Conservation (phyloP, 2,888 invertebrate species). For the Taphrorychus bicolor region DNA sequence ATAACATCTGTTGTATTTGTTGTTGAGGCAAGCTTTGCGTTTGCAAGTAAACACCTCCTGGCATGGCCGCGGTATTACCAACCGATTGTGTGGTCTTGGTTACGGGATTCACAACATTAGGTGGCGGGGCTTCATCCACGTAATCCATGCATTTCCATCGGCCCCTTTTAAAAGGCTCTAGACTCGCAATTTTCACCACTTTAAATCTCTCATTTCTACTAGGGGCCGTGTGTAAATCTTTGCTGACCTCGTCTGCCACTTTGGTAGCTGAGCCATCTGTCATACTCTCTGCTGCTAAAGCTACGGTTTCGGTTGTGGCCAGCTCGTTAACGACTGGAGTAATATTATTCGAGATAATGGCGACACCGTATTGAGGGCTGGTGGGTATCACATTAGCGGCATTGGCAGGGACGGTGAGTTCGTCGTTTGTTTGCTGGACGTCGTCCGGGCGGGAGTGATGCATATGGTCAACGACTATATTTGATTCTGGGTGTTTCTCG, state of each 20-base stretch:
- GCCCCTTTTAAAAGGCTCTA: constrained; percentile 77
- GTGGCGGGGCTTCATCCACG: constrained; percentile 68
- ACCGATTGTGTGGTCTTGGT: constrained; percentile 52
- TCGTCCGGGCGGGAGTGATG: constrained; percentile 48
- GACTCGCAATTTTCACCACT: constrained; percentile 80
- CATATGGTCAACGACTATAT: constrained; percentile 44
- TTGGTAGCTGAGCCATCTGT: constrained; percentile 53
- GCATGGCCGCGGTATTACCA: constrained; percentile 50
- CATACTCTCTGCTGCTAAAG: constrained; percentile 40
- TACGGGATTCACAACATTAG: constrained; percentile 41
- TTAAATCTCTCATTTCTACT: constrained; percentile 71
- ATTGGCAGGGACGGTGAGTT: constrained; percentile 47
- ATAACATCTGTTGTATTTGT: constrained; percentile 59
- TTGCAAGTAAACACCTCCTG: constrained; percentile 54
- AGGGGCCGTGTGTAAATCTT: constrained; percentile 64
- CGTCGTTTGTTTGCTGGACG: constrained; percentile 45
- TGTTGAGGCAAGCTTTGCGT: constrained; percentile 62
- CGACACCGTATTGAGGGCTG: constrained; percentile 70
- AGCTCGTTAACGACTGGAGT: constrained; percentile 51
- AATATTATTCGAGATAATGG: constrained; percentile 62
- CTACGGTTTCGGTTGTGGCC: constrained; percentile 50
- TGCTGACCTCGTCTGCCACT: constrained; percentile 61
- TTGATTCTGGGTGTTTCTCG: constrained; percentile 47
- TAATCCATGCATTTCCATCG: constrained; percentile 82
- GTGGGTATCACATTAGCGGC: constrained; percentile 66